These are phyloP conservation scores for Crocidura indochinensis DNA, from an alignment of 2,797 vertebrate species.

Conservation along the genomic window DNA sequence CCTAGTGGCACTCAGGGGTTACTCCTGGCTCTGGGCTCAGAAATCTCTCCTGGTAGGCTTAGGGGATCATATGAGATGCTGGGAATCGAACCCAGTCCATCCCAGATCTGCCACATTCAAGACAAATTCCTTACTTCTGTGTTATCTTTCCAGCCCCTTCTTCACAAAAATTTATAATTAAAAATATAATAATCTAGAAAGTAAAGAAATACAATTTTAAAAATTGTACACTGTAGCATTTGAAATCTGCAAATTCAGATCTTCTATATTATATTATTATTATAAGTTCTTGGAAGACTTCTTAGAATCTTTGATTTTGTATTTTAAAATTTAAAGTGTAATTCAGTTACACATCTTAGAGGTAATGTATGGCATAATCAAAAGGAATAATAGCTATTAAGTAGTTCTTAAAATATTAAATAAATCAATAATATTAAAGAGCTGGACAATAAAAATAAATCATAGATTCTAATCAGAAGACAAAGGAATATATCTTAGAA, in stretches of 20 bases:
- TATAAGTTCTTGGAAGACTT: neutral
- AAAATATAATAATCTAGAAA: neutral
- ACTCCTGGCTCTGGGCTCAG: too few species aligned
- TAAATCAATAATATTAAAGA: neutral
- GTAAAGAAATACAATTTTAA: neutral
- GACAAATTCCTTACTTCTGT: too few species aligned
- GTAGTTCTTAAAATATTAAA: slow-evolving; percentile 6
- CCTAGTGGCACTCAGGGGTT: too few species aligned
- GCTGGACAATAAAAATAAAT: slow-evolving; percentile 15
- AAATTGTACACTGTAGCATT: neutral
- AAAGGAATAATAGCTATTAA: neutral
- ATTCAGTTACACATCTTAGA: neutral
- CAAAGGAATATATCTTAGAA: neutral
- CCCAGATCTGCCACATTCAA: too few species aligned
- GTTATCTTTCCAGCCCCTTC: too few species aligned
- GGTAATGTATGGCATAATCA: neutral
- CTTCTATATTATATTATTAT: neutral
- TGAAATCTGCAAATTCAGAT: neutral
- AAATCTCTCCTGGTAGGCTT: too few species aligned
- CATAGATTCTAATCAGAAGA: neutral
- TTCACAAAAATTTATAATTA: too few species aligned
- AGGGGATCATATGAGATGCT: too few species aligned
- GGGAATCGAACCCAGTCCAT: too few species aligned
- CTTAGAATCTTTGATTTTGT: neutral
- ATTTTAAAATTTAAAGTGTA: neutral